These are phyloP conservation scores for Meteorus cinctellus DNA, from an alignment of 2,888 invertebrate genomes.

Conservation along the genomic window DNA sequence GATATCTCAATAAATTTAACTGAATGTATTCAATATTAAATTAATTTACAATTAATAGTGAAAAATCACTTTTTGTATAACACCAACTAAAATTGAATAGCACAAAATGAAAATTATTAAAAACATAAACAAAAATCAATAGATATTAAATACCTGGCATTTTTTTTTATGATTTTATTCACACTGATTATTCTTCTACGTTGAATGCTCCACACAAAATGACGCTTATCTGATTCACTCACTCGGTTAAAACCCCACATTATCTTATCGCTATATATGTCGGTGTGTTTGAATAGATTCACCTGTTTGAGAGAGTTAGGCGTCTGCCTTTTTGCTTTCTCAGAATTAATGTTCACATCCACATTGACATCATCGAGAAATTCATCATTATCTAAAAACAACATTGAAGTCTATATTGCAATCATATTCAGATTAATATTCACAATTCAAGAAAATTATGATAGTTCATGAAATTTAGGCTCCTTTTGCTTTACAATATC, in stretches of 20 bases:
- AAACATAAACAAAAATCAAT: background rate
- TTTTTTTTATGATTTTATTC: slow-evolving; percentile 34
- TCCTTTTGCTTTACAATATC: background rate
- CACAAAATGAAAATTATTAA: background rate
- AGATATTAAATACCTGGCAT: slow-evolving; percentile 59
- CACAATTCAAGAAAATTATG: too few species aligned
- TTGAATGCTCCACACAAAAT: slow-evolving; percentile 49
- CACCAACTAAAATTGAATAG: background rate
- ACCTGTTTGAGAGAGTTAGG: slow-evolving; percentile 26
- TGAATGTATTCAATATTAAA: too few species aligned
- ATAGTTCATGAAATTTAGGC: background rate
- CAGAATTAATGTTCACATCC: background rate
- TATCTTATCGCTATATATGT: slow-evolving; percentile 60
- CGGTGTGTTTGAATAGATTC: slow-evolving; percentile 50
- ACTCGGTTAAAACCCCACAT: slow-evolving; percentile 55
- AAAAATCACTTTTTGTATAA: too few species aligned
- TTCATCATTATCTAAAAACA: slow-evolving; percentile 17
- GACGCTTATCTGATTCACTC: slow-evolving; percentile 51
- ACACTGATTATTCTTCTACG: slow-evolving; percentile 17
- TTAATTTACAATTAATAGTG: too few species aligned
- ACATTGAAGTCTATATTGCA: background rate
- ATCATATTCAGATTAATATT: background rate
- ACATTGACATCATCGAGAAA: background rate
- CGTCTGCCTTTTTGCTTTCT: background rate
- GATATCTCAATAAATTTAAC: too few species aligned